phyloP scores from a whole-genome alignment of 2,888 invertebrate species.

The Apamea monoglypha region DNA sequence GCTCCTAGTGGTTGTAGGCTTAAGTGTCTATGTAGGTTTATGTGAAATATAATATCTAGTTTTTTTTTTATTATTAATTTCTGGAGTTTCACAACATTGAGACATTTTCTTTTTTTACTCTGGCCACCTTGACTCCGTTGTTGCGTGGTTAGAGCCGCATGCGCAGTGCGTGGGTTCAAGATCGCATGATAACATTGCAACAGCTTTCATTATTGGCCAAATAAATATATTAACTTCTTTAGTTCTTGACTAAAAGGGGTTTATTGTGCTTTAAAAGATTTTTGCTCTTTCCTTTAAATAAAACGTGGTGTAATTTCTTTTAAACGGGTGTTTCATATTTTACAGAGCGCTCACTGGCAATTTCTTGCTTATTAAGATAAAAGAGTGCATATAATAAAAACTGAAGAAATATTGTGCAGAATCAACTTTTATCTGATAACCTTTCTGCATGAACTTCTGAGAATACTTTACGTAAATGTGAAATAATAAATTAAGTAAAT shows the following conservation, averaged over 20 bases:
- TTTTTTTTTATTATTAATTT: neutral
- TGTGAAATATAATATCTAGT: neutral
- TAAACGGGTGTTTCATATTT: constrained; percentile 27
- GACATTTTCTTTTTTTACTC: constrained; percentile 52
- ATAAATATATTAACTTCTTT: constrained; percentile 53
- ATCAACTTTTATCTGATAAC: constrained; percentile 50
- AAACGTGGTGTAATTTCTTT: constrained; percentile 9
- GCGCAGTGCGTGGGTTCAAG: constrained; percentile 69
- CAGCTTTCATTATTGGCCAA: constrained; percentile 66
- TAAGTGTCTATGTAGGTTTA: neutral
- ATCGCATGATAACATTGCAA: constrained; percentile 60
- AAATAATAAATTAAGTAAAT: constrained; percentile 29
- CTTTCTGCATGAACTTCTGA: constrained; percentile 39
- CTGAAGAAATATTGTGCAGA: constrained; percentile 37
- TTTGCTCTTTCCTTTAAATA: constrained; percentile 12
- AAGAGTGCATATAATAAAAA: constrained; percentile 33
- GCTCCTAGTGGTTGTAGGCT: neutral
- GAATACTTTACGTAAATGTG: constrained; percentile 19
- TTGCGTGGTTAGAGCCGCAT: constrained; percentile 50
- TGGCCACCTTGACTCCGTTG: constrained; percentile 67
- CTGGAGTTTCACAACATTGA: constrained; percentile 50
- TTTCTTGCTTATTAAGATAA: constrained; percentile 44
- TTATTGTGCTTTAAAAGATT: constrained; percentile 34
- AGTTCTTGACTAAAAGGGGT: constrained; percentile 43
- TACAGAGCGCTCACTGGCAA: neutral